A percentile compares a stretch with the other conserved stretches of the same genome.
Conservation (phyloP, 2,113 vertebrate genomes). For the Pelobates fuscus region DNA sequence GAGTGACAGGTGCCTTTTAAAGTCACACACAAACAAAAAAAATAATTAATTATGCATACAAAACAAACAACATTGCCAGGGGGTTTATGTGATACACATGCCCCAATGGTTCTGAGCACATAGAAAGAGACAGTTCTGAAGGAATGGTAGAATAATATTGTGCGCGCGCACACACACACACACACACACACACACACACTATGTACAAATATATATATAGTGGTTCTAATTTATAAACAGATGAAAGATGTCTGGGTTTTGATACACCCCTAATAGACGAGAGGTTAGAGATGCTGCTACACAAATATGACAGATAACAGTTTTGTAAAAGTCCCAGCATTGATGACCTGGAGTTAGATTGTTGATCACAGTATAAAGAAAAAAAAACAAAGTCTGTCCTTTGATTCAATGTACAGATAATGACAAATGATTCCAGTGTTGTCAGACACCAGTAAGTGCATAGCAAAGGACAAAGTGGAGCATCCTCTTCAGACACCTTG, state of each 20-base stretch:
- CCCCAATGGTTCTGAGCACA: too few species aligned
- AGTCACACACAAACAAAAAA: too few species aligned
- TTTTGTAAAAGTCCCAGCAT: slow-evolving; percentile 14
- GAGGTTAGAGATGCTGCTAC: slow-evolving; percentile 54
- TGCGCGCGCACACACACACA: too few species aligned
- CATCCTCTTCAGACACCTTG: slow-evolving; percentile 60
- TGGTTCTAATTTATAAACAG: too few species aligned
- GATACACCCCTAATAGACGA: slow-evolving; percentile 27
- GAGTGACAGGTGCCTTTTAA: too few species aligned
- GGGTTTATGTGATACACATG: too few species aligned
- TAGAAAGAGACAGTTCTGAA: too few species aligned
- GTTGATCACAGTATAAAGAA: slow-evolving; percentile 73
- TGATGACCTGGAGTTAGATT: slow-evolving; percentile 50
- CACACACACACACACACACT: too few species aligned
- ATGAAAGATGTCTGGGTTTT: not conserved
- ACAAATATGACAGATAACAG: slow-evolving; percentile 51
- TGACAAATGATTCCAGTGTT: slow-evolving; percentile 60
- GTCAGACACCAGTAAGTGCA: slow-evolving; percentile 68
- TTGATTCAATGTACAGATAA: slow-evolving; percentile 63
- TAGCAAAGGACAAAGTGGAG: slow-evolving; percentile 66
- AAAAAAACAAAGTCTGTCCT: slow-evolving; percentile 58
- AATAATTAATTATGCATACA: too few species aligned
- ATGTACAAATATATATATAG: too few species aligned
- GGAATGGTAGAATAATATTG: too few species aligned
- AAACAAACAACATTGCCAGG: too few species aligned